Percentiles rank a stretch among this genome's conserved stretches.
Conservation (phyloP, 2,113 vertebrate species). For the Corydoras sp. region DNA sequence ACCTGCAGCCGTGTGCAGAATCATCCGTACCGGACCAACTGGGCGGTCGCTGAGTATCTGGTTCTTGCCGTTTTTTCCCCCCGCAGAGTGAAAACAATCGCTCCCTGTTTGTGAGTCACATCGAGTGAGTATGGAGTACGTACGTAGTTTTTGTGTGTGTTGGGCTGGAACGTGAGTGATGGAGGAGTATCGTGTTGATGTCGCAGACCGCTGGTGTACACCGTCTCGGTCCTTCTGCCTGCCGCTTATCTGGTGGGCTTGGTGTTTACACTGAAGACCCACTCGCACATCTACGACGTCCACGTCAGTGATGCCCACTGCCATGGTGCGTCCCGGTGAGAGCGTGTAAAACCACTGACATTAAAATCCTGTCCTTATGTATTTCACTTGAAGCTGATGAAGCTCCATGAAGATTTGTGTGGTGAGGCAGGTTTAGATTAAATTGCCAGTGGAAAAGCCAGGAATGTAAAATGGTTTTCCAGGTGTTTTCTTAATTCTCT, state of each 20-base stretch:
- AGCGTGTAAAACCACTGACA: too few relatives aligned
- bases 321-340: slow-evolving; percentile 60
- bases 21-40: too few relatives aligned
- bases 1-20: not conserved
- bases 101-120: slow-evolving; percentile 72
- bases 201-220: slow-evolving; percentile 72
- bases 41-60: not conserved
- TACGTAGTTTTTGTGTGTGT: not conserved
- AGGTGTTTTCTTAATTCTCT: too few relatives aligned
- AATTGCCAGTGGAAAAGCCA: too few relatives aligned
- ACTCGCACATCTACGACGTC: slow-evolving; percentile 78
- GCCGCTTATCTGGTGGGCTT: slow-evolving; percentile 75
- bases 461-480: too few relatives aligned
- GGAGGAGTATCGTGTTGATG: not conserved
- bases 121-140: slow-evolving; percentile 69
- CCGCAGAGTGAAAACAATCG: slow-evolving; percentile 61
- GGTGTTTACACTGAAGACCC: slow-evolving; percentile 80
- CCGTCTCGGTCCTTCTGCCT: slow-evolving; percentile 70
- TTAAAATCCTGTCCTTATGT: too few relatives aligned
- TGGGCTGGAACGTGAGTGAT: not conserved
- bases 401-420: too few relatives aligned
- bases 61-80: slow-evolving; percentile 10
- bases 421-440: too few relatives aligned
- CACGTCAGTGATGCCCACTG: slow-evolving; percentile 69
- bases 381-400: too few relatives aligned